A percentile compares a stretch with the other conserved stretches of the same genome.
These are phyloP conservation scores for Opisthocomus hoazin DNA, from an alignment of 2,113 vertebrate genomes.

Conservation along the genomic window DNA sequence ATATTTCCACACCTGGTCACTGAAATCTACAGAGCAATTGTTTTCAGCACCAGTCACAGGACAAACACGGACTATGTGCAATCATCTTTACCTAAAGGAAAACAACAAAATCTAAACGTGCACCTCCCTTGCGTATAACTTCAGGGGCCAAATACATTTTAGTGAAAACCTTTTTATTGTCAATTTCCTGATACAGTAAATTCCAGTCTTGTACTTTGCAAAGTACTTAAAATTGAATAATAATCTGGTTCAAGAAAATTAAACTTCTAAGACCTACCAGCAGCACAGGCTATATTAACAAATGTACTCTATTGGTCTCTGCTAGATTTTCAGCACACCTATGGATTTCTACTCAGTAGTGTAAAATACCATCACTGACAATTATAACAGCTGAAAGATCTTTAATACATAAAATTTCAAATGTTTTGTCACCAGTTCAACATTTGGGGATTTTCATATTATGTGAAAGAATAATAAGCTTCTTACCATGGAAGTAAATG, in stretches of 20 bases:
- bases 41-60: not conserved
- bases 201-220: not conserved
- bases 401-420: not conserved
- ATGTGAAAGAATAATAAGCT: not conserved
- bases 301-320: not conserved
- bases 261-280: not conserved
- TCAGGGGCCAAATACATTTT: not conserved
- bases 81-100: not conserved
- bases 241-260: not conserved
- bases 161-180: not conserved
- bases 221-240: not conserved
- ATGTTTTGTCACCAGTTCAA: not conserved
- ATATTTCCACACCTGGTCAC: not conserved
- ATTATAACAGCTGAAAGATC: not conserved
- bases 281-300: not conserved
- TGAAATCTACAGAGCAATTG: not conserved
- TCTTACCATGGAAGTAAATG: not conserved
- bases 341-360: not conserved
- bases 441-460: not conserved
- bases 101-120: not conserved
- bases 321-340: not conserved
- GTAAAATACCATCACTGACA: not conserved
- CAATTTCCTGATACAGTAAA: slow-evolving; percentile 9
- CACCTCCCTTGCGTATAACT: not conserved
- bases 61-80: not conserved